Conservation (phyloP, 2,113 vertebrate species). For the Semnornis frantzii region DNA sequence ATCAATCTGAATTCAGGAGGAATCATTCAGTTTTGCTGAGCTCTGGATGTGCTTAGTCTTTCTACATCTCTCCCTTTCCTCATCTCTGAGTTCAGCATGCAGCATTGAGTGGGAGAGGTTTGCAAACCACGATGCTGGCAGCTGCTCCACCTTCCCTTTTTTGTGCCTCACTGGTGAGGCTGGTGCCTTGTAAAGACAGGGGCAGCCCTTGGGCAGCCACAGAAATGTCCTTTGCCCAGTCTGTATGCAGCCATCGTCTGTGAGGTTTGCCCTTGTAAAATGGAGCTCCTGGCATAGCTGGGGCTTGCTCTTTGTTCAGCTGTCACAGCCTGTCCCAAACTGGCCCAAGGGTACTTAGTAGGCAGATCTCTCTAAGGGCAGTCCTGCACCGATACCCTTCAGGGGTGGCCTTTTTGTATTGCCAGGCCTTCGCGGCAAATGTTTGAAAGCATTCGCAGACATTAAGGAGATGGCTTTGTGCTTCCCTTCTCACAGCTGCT, state of each 20-base stretch:
- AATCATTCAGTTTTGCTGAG: conserved; percentile 23
- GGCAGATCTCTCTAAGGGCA: neutral
- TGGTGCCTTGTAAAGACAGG: neutral
- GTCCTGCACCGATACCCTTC: neutral
- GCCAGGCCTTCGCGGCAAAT: neutral
- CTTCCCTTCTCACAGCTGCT: neutral
- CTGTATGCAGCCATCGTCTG: neutral
- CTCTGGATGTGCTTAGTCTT: neutral
- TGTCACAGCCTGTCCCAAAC: neutral
- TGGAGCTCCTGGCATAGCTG: neutral
- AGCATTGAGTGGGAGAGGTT: neutral
- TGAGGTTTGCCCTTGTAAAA: neutral
- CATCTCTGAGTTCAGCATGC: neutral
- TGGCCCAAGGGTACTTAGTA: neutral
- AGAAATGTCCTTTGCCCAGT: neutral
- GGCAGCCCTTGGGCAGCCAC: neutral
- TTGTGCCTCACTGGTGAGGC: neutral
- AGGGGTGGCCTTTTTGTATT: neutral
- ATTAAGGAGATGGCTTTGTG: neutral
- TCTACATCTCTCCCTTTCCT: neutral
- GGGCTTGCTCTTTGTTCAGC: neutral
- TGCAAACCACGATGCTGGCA: neutral
- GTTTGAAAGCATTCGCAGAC: neutral
- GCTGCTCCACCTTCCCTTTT: neutral
- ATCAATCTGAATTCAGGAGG: neutral